These are phyloP conservation scores for Strigamia maritima DNA, from an alignment of 2,888 invertebrate genomes.

Conservation along the genomic window DNA sequence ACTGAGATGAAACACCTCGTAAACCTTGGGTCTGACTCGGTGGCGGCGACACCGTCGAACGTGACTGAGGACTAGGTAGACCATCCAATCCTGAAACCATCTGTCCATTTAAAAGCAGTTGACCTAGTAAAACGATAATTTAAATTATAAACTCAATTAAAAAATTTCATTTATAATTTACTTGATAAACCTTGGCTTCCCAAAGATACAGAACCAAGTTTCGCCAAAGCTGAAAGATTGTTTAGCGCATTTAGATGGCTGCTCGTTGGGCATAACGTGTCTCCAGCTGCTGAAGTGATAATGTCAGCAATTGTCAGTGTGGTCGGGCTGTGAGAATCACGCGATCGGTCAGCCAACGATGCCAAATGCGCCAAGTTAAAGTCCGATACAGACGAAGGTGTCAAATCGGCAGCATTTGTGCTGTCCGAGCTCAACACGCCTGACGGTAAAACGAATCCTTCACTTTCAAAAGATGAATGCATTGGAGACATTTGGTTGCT, in stretches of 20 bases:
- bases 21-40: slow-evolving; percentile 43
- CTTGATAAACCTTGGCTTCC: slow-evolving; percentile 55
- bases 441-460: slow-evolving; percentile 49
- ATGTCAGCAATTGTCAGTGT: slow-evolving; percentile 41
- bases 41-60: slow-evolving; percentile 44
- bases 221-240: slow-evolving; percentile 84
- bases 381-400: slow-evolving; percentile 41
- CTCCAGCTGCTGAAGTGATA: slow-evolving; percentile 39
- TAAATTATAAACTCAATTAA: not conserved
- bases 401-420: slow-evolving; percentile 46
- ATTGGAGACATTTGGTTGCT: slow-evolving; percentile 45
- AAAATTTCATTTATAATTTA: not conserved
- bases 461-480: slow-evolving; percentile 52
- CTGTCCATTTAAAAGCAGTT: slow-evolving; percentile 50
- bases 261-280: slow-evolving; percentile 59
- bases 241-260: slow-evolving; percentile 66
- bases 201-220: slow-evolving; percentile 65
- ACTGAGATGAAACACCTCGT: slow-evolving; percentile 43
- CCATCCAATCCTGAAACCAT: slow-evolving; percentile 48
- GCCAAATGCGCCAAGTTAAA: slow-evolving; percentile 41
- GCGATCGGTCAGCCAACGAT: slow-evolving; percentile 40
- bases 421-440: slow-evolving; percentile 48
- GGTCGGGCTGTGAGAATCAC: slow-evolving; percentile 41
- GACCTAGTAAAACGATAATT: slow-evolving; percentile 45
- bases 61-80: slow-evolving; percentile 38